Evolutionary conservation across 2,888 invertebrate genomes (phyloP), one percentile per base, ranked within the genome.

Genomic region (Sarcophaga carnaria): DNA sequence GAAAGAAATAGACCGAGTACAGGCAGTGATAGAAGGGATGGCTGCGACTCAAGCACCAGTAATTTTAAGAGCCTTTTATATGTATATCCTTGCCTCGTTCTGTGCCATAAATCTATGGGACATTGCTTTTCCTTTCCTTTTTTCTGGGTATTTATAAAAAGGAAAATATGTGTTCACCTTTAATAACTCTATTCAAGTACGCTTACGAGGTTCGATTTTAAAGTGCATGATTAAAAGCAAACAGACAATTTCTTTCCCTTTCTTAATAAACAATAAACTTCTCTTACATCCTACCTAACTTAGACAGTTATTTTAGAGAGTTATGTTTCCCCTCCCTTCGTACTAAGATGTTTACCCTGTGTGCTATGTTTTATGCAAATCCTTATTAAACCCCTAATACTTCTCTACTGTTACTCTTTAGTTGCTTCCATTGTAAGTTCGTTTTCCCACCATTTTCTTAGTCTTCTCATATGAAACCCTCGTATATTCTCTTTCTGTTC

Each of bases 71-170:
- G 59, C 79, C 79, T 64, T 12, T 78, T 77, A 64, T 63, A 80
- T 66, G 75, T 74, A 54, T 71, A 59, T 72, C 49, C 63, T 64
- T 72, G 37, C 37, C 37, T 37, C 37, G 37, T 77, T 76, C 67
- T 69, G 64, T 69, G 80, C 80, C 83, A 86, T 86, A 86, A 86
- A 86, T 86, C 86, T 80, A 25, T 25, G 22, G 49, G 62, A 37
- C 64, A 66, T 25, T 63, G 37, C 37, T 37, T 8, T 37, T 37
- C 37, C 54, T 54, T 4, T 54, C 12, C 10, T 0, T 69, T 20
- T 66, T 66, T 64, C 45, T 60, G 76, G 70, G 62, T 6, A 62
- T 45, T 14, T 60, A 63, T 25, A 80, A 37, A 80, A 80, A 45
- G 22, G 47, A 47, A 45, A 72, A 67, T 74, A 67, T 60, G 49